Percentiles rank a stretch among this genome's conserved stretches.
phyloP scores from a whole-genome alignment of 2,888 invertebrate species.

The Drosophila tripunctata region DNA sequence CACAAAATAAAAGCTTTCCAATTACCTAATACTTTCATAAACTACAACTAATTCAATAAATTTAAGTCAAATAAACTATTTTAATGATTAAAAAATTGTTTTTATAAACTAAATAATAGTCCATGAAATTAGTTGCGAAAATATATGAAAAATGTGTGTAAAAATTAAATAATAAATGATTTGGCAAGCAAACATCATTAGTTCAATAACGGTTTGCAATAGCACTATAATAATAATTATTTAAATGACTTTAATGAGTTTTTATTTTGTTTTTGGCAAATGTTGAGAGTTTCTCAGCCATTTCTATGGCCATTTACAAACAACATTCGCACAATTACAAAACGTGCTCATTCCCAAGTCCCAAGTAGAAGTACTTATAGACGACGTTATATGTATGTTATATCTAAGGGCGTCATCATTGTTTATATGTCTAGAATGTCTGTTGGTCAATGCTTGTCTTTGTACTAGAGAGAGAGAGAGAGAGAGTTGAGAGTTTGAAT shows the following conservation, averaged over 20 bases:
- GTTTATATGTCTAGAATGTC: conserved; percentile 37
- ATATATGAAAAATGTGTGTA: neutral
- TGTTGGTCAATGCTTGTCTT: conserved; percentile 30
- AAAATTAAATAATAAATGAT: conserved; percentile 4
- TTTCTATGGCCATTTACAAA: conserved; percentile 5
- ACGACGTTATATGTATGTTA: conserved; percentile 1
- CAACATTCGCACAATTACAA: conserved; percentile 40
- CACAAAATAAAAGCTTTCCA: too few species aligned
- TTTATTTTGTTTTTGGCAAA: neutral
- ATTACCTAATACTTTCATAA: too few species aligned
- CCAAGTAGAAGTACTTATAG: neutral
- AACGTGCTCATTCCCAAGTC: conserved; percentile 11
- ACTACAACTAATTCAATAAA: too few species aligned
- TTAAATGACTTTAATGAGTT: conserved; percentile 39
- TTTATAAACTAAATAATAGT: too few species aligned
- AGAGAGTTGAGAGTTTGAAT: too few species aligned
- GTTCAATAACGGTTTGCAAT: conserved; percentile 3
- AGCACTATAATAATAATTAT: conserved; percentile 38
- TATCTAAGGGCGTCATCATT: conserved; percentile 53
- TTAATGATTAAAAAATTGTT: too few species aligned
- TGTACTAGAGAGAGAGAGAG: conserved; percentile 19
- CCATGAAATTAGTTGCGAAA: too few species aligned
- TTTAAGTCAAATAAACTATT: too few species aligned
- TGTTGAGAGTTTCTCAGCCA: conserved; percentile 4
- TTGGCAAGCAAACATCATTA: conserved; percentile 30